Evolutionary conservation across 1,140 invertebrate species (phyloP), one percentile per base, ranked within the genome.

Genomic region (Stenopsyche tienmushanensis): DNA sequence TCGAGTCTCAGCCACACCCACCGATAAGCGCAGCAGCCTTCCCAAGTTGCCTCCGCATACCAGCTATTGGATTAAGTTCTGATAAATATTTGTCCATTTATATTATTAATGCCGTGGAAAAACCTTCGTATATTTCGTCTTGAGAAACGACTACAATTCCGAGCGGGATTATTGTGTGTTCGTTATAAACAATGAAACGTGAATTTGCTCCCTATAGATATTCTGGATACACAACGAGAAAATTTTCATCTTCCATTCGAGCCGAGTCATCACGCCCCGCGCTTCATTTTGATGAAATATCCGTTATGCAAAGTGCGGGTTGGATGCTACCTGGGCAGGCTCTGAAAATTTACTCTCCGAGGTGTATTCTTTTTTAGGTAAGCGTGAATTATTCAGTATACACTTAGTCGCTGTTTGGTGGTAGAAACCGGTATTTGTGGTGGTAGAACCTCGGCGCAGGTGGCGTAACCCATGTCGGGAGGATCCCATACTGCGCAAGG

Each of bases 301-400:
- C n/a, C n/a, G n/a, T n/a, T n/a, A n/a, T n/a, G n/a, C n/a, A n/a
- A n/a, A n/a, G n/a, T 13, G 29, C 29, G 29, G 13, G 13, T 34
- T n/a, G n/a, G n/a, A n/a, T n/a, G n/a, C n/a, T n/a, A n/a, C n/a
- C n/a, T n/a, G n/a, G n/a, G n/a, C n/a, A n/a, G n/a, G n/a, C 29
- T 13, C 5, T 34, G 29, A 13, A 34, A 34, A 34, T 34, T 34
- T 34, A 13, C 29, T 13, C 49, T 52, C 49, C n/a, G 21, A 49
- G 45, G 59, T 34, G 59, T 62, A 62, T 62, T 62, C 59, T 62
- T 62, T 9, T 52, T 49, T 57, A 29, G 26, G n/a, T n/a, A n/a
- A n/a, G 44, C 59, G 26, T 62, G 59, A 62, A 62, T 62, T 62
- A 62, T 62, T 62, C 59, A 62, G 47, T 39, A 62, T 62, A 62